Evolutionary conservation across 2,113 vertebrate species (phyloP).

Genomic region (Cercopithecus mona): DNA sequence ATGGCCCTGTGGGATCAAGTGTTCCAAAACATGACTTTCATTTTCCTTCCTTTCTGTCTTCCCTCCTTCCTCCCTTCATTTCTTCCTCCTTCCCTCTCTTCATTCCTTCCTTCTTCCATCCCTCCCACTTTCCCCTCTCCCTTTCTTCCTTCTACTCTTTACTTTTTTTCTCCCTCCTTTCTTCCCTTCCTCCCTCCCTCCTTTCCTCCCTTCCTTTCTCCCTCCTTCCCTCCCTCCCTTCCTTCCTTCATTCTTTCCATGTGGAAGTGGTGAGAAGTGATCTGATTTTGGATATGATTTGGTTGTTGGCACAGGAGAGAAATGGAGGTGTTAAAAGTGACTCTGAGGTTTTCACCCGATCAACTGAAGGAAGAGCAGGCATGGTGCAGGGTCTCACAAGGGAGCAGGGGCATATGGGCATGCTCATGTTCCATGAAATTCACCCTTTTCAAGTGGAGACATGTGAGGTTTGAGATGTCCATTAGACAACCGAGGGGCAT

Average conservation of each 20-base stretch:
- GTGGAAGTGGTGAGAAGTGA: neutral
- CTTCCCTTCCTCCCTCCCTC: neutral
- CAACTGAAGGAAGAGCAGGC: neutral
- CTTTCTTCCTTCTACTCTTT: neutral
- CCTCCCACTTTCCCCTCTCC: neutral
- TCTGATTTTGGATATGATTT: neutral
- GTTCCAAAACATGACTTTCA: no score
- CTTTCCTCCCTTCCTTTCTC: no score
- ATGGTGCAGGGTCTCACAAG: rapidly evolving
- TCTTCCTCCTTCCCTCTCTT: no score
- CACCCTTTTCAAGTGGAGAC: neutral
- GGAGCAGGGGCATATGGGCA: neutral
- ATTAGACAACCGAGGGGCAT: neutral
- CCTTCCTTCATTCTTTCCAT: neutral
- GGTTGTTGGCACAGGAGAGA: neutral
- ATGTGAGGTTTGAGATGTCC: neutral
- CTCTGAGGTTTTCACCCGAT: neutral
- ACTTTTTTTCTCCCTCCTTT: no score
- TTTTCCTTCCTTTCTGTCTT: no score
- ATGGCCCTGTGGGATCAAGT: neutral
- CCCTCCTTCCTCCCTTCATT: rapidly evolving
- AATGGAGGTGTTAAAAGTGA: neutral
- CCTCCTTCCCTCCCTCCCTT: neutral
- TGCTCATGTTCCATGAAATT: neutral
- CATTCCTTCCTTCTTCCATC: neutral